Conservation (phyloP, 2,113 vertebrate genomes). For the Cynoglossus semilaevis region DNA sequence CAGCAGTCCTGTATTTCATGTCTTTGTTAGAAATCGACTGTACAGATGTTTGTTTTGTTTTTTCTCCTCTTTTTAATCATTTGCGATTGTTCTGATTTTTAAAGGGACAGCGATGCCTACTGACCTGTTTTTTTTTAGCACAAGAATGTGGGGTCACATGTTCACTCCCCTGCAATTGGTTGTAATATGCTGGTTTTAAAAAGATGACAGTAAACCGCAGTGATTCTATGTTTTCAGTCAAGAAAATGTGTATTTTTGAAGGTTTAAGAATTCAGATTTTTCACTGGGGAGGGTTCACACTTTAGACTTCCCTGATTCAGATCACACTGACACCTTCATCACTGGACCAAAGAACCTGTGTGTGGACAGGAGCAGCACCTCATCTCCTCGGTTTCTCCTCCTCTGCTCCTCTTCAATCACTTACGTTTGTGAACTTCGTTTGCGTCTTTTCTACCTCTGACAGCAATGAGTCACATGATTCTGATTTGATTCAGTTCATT, state of each 20-base stretch:
- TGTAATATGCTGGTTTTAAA: slow-evolving; percentile 76
- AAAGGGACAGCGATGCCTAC: slow-evolving; percentile 55
- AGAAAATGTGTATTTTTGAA: slow-evolving; percentile 55
- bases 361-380: no score
- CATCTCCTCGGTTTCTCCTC: no score
- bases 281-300: slow-evolving; percentile 1
- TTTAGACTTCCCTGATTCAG: no score
- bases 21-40: slow-evolving; percentile 91
- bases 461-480: no score
- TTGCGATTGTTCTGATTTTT: slow-evolving; percentile 76
- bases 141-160: slow-evolving; percentile 79
- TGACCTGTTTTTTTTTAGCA: slow-evolving; percentile 62
- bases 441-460: no score
- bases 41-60: slow-evolving; percentile 74
- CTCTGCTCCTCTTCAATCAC: no score
- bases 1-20: slow-evolving; percentile 84
- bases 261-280: slow-evolving; percentile 19
- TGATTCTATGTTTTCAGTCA: slow-evolving; percentile 71
- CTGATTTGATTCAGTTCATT: no score
- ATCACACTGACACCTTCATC: no score
- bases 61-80: slow-evolving; percentile 69
- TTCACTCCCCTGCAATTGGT: slow-evolving; percentile 67
- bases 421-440: no score
- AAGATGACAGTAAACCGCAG: slow-evolving; percentile 71
- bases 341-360: no score